These are phyloP conservation scores for Drosophila prostipennis DNA, from an alignment of 2,888 invertebrate species.

Conservation along the genomic window DNA sequence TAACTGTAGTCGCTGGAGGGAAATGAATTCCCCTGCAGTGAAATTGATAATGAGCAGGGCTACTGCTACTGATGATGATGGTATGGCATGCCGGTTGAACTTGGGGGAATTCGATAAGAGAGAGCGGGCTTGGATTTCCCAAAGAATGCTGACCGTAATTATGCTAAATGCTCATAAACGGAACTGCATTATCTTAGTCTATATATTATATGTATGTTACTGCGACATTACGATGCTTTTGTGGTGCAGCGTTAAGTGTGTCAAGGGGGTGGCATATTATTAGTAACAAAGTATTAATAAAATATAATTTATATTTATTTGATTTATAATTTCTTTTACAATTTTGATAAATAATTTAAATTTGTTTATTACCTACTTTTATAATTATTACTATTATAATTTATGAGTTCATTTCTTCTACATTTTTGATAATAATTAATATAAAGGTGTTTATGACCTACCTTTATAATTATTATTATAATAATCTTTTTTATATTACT, in stretches of 20 bases:
- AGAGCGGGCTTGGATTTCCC: background rate
- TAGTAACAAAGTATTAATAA: background rate
- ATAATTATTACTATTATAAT: too few relatives aligned
- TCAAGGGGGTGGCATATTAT: background rate
- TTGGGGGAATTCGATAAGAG: constrained; percentile 15
- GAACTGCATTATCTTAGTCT: background rate
- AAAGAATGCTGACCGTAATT: background rate
- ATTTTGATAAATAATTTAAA: too few relatives aligned
- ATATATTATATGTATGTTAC: background rate
- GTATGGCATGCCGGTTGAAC: constrained; percentile 17
- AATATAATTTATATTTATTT: background rate
- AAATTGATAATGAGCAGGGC: constrained; percentile 69
- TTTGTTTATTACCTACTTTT: too few relatives aligned
- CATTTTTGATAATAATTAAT: too few relatives aligned
- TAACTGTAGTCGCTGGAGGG: constrained; percentile 49
- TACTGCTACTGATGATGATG: constrained; percentile 33
- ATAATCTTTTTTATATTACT: too few relatives aligned
- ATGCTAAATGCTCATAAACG: background rate
- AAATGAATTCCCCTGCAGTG: constrained; percentile 43
- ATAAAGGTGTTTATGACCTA: too few relatives aligned
- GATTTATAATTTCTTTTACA: background rate
- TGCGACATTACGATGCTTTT: constrained; percentile 2
- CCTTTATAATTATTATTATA: too few relatives aligned
- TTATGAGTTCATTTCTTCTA: too few relatives aligned
- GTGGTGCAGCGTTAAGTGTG: background rate